Percentiles rank a stretch among this genome's conserved stretches.
Evolutionary conservation across 2,888 invertebrate genomes (phyloP).

Genomic region (Leptinotarsa juncta): DNA sequence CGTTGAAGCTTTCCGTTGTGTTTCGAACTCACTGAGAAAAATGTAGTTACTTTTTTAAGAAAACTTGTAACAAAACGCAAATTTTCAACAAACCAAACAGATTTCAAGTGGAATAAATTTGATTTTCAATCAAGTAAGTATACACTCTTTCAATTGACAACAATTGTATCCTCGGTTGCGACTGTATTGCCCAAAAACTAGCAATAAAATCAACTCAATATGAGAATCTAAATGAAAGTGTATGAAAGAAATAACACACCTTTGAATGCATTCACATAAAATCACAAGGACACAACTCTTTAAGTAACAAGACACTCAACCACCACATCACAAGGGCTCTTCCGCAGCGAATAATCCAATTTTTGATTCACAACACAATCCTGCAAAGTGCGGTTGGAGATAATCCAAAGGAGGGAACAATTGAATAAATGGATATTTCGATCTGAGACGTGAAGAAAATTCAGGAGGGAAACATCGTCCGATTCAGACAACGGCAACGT

Average conservation of each 20-base stretch:
- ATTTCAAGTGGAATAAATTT: too few species aligned
- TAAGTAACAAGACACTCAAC: constrained; percentile 32
- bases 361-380: constrained; percentile 27
- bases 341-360: constrained; percentile 28
- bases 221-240: too few species aligned
- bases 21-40: too few species aligned
- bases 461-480: constrained; percentile 23
- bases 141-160: too few species aligned
- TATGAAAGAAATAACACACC: constrained; percentile 31
- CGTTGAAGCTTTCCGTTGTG: too few species aligned
- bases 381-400: constrained; percentile 23
- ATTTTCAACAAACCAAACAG: too few species aligned
- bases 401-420: constrained; percentile 35
- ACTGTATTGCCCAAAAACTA: too few species aligned
- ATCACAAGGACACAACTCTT: constrained; percentile 32
- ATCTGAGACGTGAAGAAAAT: constrained; percentile 24
- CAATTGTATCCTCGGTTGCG: too few species aligned
- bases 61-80: too few species aligned
- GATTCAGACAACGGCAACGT: neutral
- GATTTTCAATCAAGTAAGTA: too few species aligned
- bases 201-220: too few species aligned
- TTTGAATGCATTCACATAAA: constrained; percentile 37
- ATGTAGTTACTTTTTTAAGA: too few species aligned
- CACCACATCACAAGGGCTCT: constrained; percentile 31
- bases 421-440: constrained; percentile 18